phyloP scores from a whole-genome alignment of 2,888 invertebrate species.

The Belgica antarctica region DNA sequence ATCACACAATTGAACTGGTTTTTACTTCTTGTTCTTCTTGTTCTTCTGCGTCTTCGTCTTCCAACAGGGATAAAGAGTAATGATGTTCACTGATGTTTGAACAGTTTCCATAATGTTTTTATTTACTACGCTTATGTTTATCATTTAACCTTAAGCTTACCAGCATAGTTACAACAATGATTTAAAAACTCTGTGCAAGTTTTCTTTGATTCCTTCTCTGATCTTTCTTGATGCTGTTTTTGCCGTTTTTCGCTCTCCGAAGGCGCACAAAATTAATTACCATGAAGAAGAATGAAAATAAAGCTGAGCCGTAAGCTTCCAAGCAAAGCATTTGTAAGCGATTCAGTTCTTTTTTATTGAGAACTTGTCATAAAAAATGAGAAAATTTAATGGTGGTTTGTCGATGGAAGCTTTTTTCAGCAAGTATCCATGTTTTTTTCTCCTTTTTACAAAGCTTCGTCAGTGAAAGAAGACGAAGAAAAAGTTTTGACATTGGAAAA shows the following conservation, averaged over 20 bases:
- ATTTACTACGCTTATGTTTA: slow-evolving; percentile 19
- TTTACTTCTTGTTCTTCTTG: background rate
- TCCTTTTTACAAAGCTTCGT: background rate
- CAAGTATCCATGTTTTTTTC: background rate
- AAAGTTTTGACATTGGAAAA: background rate
- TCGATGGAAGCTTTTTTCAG: slow-evolving; percentile 2
- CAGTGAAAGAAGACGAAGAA: background rate
- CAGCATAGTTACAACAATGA: slow-evolving; percentile 7
- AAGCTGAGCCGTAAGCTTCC: too few species aligned
- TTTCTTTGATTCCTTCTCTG: background rate
- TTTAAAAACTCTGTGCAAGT: background rate
- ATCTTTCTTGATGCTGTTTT: too few species aligned
- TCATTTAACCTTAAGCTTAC: slow-evolving; percentile 19
- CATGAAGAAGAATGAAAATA: too few species aligned
- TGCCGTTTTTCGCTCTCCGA: too few species aligned
- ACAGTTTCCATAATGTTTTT: slow-evolving; percentile 32
- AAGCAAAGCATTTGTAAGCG: slow-evolving; percentile 5
- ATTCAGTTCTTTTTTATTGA: background rate
- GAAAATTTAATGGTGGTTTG: background rate
- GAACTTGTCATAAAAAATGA: slow-evolving; percentile 1
- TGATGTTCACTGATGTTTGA: slow-evolving; percentile 33
- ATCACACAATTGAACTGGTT: slow-evolving; percentile 27
- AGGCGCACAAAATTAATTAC: too few species aligned
- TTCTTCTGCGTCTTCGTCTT: background rate
- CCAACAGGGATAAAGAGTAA: slow-evolving; percentile 26